Conservation (phyloP, 2,888 invertebrate species). For the Tipula unca region DNA sequence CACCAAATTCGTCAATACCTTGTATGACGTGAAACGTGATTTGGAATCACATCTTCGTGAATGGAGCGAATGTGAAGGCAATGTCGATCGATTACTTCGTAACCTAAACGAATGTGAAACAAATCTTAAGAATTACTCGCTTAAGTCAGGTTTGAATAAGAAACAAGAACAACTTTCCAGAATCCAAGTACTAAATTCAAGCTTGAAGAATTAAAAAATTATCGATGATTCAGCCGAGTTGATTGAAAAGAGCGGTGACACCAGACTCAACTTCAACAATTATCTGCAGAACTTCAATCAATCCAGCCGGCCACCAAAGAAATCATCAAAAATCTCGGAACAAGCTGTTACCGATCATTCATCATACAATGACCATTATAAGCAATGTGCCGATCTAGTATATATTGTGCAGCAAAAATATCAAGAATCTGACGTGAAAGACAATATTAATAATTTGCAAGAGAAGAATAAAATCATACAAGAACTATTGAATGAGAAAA, state of each 20-base stretch:
- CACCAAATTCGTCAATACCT: conserved; percentile 68
- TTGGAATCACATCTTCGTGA: conserved; percentile 78
- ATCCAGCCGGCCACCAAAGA: conserved; percentile 83
- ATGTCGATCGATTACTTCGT: conserved; percentile 68
- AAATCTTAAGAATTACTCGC: conserved; percentile 72
- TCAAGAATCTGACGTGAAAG: conserved; percentile 54
- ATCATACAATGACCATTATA: conserved; percentile 78
- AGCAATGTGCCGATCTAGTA: conserved; percentile 74
- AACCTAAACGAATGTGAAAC: conserved; percentile 85
- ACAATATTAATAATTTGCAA: no score
- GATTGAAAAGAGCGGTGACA: conserved; percentile 76
- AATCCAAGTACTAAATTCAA: conserved; percentile 75
- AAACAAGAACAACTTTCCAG: conserved; percentile 83
- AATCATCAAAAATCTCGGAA: conserved; percentile 83
- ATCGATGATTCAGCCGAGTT: conserved; percentile 78
- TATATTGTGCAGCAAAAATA: conserved; percentile 64
- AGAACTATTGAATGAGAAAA: no score
- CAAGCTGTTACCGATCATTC: no score
- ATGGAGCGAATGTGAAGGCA: conserved; percentile 86
- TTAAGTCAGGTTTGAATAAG: conserved; percentile 77
- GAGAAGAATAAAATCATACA: no score
- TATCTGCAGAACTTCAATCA: conserved; percentile 82
- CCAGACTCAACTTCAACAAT: conserved; percentile 83
- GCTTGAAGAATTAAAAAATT: conserved; percentile 72
- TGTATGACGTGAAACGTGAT: conserved; percentile 68